Base-by-base conservation (phyloP, 2,888 invertebrate species). In the Leptopilina myrica region DNA sequence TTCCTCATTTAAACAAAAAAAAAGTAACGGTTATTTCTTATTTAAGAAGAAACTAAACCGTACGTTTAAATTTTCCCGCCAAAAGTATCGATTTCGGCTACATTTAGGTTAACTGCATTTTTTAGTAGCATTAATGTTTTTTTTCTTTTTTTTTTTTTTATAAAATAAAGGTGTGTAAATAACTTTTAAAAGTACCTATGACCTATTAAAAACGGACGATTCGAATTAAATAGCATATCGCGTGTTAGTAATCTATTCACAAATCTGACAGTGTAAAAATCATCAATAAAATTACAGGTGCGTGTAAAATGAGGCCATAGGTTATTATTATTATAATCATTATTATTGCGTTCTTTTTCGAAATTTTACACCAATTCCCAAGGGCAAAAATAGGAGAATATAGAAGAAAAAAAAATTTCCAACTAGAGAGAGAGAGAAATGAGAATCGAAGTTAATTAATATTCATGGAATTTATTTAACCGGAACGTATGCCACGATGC, bases 391-490 rank as follows among this genome's bases (percentile, higher is more conserved):
- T 8, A 9, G 9, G 20, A 20, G 20, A 20, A 8, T 62, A 11
- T 9, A 49, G 3, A 49, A 33, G 3, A 49, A 49, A 49, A 49
- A 49, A 49, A 49, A 49, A 49, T 11, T 49, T 49, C 49, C 2
- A 26, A 26, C 1, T 26, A 26, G n/a, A 26, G 3, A 49, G 12
- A 49, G 0, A 49, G 12, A 3, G 20, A 15, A 62, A 20, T 20
- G 20, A 59, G 12, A 15, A 20, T 62, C 15, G 20, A 62, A 20
- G 15, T 20, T 62, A 62, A 62, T 62, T 62, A 49, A 49, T 62
- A 15, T 62, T 15, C 62, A 62, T 62, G 62, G 62, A 62, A 62
- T 62, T 62, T 62, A 62, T 62, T 62, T 62, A 62, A 62, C 62
- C 62, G 62, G 64, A 33, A 64, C 40, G 43, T 8, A 14, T 73